Evolutionary conservation across 2,888 invertebrate species (phyloP).

Genomic region (Erannis defoliaria): DNA sequence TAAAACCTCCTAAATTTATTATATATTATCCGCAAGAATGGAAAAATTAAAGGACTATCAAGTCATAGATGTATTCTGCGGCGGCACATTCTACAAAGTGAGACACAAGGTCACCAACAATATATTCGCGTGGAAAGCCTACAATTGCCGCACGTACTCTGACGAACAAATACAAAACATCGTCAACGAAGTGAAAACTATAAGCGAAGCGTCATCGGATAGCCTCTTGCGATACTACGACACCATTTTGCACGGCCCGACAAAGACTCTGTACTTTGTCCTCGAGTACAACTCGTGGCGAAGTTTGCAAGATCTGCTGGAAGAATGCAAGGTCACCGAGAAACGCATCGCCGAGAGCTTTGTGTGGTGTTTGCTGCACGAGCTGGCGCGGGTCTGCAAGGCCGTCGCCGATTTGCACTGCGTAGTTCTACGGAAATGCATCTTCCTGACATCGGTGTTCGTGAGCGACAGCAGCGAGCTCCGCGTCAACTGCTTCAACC

Average conservation of each 20-base stretch:
- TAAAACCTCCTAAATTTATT: constrained; percentile 55
- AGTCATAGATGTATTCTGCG: constrained; percentile 81
- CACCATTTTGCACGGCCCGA: constrained; percentile 78
- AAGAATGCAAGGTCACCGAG: constrained; percentile 64
- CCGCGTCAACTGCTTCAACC: constrained; percentile 75
- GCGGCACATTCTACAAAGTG: constrained; percentile 83
- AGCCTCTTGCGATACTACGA: constrained; percentile 77
- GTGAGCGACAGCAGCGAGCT: constrained; percentile 70
- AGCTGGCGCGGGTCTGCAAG: constrained; percentile 70
- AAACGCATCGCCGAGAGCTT: constrained; percentile 72
- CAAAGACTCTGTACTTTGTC: constrained; percentile 81
- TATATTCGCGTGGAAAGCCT: constrained; percentile 83
- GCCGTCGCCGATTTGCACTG: constrained; percentile 62
- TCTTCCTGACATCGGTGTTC: constrained; percentile 66
- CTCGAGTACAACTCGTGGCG: constrained; percentile 77
- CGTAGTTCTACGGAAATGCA: constrained; percentile 66
- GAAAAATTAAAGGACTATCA: constrained; percentile 81
- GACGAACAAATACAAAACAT: constrained; percentile 78
- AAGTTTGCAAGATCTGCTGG: constrained; percentile 69
- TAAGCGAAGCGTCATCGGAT: constrained; percentile 70
- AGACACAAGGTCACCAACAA: constrained; percentile 83
- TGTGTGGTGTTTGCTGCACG: constrained; percentile 75
- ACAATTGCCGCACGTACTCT: constrained; percentile 75
- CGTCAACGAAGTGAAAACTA: constrained; percentile 75
- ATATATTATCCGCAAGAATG: constrained; percentile 58